Evolutionary conservation across 2,888 invertebrate species (phyloP), one percentile per base, ranked within the genome.

Genomic region (Hydrotaea diabolus): DNA sequence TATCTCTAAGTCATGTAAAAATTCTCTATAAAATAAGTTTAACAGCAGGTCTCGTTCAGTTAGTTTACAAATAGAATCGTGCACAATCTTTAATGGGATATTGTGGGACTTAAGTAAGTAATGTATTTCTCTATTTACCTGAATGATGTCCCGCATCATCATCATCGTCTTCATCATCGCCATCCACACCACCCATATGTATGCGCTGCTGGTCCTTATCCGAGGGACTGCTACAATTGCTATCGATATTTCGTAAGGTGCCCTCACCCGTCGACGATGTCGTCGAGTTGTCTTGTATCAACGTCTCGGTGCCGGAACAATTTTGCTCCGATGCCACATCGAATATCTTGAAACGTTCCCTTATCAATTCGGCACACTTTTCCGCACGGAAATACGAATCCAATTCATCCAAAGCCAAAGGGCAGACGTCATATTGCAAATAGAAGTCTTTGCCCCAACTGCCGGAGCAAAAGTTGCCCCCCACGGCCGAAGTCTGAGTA

Each of bases 71-170:
- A n/a, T n/a, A n/a, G n/a, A n/a, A n/a, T n/a, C n/a, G n/a, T n/a
- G n/a, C n/a, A n/a, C n/a, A n/a, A n/a, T n/a, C n/a, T n/a, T n/a
- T n/a, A n/a, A n/a, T n/a, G n/a, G n/a, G n/a, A n/a, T n/a, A n/a
- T n/a, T n/a, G n/a, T n/a, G n/a, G n/a, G n/a, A n/a, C n/a, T n/a
- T n/a, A n/a, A n/a, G n/a, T n/a, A n/a, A n/a, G n/a, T n/a, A 31
- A 31, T 4, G 31, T 31, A 7, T 7, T 7, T 7, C 31, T 7
- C 31, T 31, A 31, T 31, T 93, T 94, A 96, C 96, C 96, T 89
- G 96, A 96, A 93, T 95, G 96, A 88, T 95, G 93, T 86, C 94
- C 95, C 87, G 95, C 95, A 88, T 95, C 95, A 87, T 95, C 95
- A 55, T 92, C 91, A 62, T 94, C 87, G 93, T 93, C 77, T 93